Evolutionary conservation across 2,888 invertebrate genomes (phyloP).

Genomic region (Drosophila emarginata): DNA sequence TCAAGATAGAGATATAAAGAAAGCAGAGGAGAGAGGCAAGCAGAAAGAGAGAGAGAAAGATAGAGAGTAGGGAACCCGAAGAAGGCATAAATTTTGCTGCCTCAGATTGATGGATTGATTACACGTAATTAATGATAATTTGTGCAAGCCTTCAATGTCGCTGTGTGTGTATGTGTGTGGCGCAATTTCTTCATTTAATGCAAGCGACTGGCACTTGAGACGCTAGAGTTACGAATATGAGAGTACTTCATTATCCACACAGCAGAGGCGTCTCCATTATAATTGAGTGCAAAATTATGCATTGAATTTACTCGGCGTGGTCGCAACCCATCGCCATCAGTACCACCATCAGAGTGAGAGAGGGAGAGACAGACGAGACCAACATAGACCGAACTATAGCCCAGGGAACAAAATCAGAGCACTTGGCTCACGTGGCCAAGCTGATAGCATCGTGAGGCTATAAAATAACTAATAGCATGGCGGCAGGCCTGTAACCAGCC

Average conservation of each 20-base stretch:
- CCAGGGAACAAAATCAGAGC: conserved; percentile 6
- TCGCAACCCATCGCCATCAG: background rate
- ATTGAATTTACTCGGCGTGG: conserved; percentile 55
- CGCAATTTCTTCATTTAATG: conserved; percentile 5
- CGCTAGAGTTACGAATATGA: conserved; percentile 20
- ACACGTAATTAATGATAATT: conserved; percentile 60
- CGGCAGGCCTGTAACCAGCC: conserved; percentile 28
- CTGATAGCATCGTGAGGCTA: conserved; percentile 63
- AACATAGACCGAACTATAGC: background rate
- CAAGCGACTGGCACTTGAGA: conserved; percentile 45
- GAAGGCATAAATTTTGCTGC: conserved; percentile 5
- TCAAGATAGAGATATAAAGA: conserved; percentile 16
- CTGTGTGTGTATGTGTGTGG: background rate
- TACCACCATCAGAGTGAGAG: background rate
- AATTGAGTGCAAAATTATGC: conserved; percentile 77
- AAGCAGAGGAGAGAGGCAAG: conserved; percentile 8
- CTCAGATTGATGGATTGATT: conserved; percentile 59
- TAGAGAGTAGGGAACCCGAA: background rate
- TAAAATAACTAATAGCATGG: conserved; percentile 66
- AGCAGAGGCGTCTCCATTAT: conserved; percentile 60
- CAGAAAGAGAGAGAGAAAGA: conserved; percentile 33
- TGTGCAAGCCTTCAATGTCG: conserved; percentile 13
- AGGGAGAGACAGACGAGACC: background rate
- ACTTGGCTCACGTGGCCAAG: conserved; percentile 42
- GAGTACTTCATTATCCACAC: conserved; percentile 58